Evolutionary conservation across 2,113 vertebrate genomes (phyloP), one percentile per base, ranked within the genome.

Genomic region (Sorex araneus): DNA sequence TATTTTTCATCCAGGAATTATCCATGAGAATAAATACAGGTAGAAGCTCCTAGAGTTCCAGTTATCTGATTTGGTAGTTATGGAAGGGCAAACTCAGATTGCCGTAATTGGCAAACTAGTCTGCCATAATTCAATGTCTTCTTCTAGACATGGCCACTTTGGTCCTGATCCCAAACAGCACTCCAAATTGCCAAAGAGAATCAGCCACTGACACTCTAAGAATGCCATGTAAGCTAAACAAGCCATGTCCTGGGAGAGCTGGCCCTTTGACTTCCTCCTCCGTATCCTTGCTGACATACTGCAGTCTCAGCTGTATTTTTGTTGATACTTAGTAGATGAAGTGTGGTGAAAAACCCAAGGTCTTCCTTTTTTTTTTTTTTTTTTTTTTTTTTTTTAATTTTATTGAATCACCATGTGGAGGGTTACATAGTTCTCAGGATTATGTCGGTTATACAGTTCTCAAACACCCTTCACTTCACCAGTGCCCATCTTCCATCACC

Each of bases 291-390:
- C 88, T 81, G 79, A 73, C 45, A 25, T 30, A 81, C 34, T 67
- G 27, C 30, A 85, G 18, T 0, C 76, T 89, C 73, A 63, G 4
- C 90, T 93, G 32, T 96, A 32, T 50, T 94, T 27, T 82, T 45
- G 19, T 8, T 43, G 28, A 63, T 54, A 82, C 16, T 71, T 83
- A 60, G 36, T 64, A 95, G 75, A 47, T 77, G 40, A 96, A 36
- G 10, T 84, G 79, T 93, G 79, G 69, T 40, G 15, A 40, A 74
- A 75, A 81, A 45, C 2, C 7, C 27, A 87, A 94, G 8, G 28
- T 92, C 60, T 93, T 28, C 43, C 87, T 90, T 81, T n/a, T n/a
- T n/a, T n/a, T n/a, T n/a, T n/a, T n/a, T n/a, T n/a, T n/a, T n/a
- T n/a, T n/a, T n/a, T n/a, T n/a, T n/a, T n/a, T n/a, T n/a, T n/a